Percentiles rank a stretch among this genome's conserved stretches.
Evolutionary conservation across 2,888 invertebrate genomes (phyloP).

Genomic region (Dione juno): DNA sequence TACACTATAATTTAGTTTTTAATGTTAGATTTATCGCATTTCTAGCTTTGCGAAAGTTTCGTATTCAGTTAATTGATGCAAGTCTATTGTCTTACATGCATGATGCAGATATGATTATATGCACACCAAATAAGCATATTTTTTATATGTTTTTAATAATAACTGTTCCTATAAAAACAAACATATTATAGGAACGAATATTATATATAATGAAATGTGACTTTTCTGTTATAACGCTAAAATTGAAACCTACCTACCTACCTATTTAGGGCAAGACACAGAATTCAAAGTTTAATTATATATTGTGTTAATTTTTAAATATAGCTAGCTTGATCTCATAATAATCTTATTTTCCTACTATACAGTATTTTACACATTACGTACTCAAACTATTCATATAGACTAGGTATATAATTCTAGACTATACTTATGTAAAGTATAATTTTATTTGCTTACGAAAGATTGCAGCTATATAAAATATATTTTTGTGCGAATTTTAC

Average conservation of each 20-base stretch:
- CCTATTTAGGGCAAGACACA: too few species aligned
- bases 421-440: neutral
- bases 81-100: neutral
- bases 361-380: constrained; percentile 1
- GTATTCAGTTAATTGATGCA: neutral
- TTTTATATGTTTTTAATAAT: too few species aligned
- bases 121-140: too few species aligned
- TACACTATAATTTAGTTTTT: neutral
- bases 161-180: too few species aligned
- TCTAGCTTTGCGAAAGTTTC: neutral
- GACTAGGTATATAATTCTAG: neutral
- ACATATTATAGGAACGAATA: too few species aligned
- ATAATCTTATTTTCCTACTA: constrained; percentile 9
- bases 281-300: neutral
- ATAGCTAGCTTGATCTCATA: constrained; percentile 22
- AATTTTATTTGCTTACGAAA: neutral
- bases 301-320: neutral
- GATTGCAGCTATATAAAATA: neutral
- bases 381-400: neutral
- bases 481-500: constrained; percentile 17
- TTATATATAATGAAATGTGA: too few species aligned
- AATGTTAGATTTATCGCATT: neutral
- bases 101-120: neutral
- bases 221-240: too few species aligned
- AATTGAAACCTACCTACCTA: too few species aligned